phyloP scores from a whole-genome alignment of 2,113 vertebrate species.

The Engraulis encrasicolus region DNA sequence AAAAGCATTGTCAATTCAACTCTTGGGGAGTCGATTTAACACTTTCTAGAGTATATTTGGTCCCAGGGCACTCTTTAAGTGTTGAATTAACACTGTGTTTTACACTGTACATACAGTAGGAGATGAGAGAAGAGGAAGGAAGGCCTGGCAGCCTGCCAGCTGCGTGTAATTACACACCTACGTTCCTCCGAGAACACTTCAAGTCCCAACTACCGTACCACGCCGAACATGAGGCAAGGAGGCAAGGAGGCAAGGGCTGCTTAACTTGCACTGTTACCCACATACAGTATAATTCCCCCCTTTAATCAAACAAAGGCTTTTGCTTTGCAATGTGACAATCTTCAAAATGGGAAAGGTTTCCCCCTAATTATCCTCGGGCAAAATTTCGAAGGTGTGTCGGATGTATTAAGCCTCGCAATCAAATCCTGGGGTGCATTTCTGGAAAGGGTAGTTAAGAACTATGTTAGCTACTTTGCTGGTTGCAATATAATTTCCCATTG shows the following conservation, averaged over 20 bases:
- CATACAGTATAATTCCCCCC: background rate
- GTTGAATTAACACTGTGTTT: no score
- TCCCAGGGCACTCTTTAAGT: no score
- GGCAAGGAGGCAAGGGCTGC: background rate
- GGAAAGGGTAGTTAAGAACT: no score
- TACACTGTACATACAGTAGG: no score
- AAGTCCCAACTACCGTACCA: background rate
- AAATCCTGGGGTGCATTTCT: background rate
- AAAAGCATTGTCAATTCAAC: no score
- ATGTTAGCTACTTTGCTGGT: no score
- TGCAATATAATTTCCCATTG: no score
- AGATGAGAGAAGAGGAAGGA: no score
- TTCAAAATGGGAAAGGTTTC: background rate
- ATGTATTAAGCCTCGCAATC: background rate
- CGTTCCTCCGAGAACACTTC: background rate
- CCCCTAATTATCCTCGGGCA: background rate
- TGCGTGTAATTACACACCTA: slow-evolving; percentile 8
- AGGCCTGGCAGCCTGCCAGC: background rate
- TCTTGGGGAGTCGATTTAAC: no score
- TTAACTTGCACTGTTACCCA: background rate
- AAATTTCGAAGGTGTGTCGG: background rate
- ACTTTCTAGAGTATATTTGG: no score
- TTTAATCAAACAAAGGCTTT: background rate
- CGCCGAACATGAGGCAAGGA: no score
- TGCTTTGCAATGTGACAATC: background rate